A percentile compares a stretch with the other conserved stretches of the same genome.
Conservation (phyloP, 1,140 invertebrate species). For the Oppia nitens region DNA sequence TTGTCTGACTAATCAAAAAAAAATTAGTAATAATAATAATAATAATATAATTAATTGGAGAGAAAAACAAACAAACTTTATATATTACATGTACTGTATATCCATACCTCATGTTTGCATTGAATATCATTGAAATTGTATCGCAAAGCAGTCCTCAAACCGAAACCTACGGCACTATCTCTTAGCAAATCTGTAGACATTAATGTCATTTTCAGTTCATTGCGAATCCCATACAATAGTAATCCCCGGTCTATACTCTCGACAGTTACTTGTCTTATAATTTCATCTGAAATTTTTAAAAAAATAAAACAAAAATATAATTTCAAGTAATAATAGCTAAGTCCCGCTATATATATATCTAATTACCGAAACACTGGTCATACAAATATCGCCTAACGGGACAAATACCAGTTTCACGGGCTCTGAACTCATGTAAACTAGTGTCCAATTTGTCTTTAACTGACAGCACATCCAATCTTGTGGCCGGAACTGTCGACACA, state of each 20-base stretch:
- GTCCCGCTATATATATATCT: slow-evolving; percentile 3
- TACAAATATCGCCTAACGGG: slow-evolving; percentile 82
- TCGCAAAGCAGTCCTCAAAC: slow-evolving; percentile 80
- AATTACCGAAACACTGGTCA: slow-evolving; percentile 83
- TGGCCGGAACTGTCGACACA: slow-evolving; percentile 86
- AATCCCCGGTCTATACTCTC: slow-evolving; percentile 94
- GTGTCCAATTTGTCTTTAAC: slow-evolving; percentile 58
- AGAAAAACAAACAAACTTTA: not conserved
- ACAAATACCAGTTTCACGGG: slow-evolving; percentile 90
- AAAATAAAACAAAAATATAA: not conserved
- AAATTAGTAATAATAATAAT: too few species aligned
- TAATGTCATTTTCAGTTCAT: slow-evolving; percentile 90
- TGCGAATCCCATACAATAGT: slow-evolving; percentile 69
- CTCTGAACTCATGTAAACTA: slow-evolving; percentile 71
- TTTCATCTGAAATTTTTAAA: slow-evolving; percentile 46
- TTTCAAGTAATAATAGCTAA: not conserved
- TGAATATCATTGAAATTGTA: slow-evolving; percentile 34
- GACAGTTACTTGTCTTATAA: slow-evolving; percentile 85
- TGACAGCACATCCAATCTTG: slow-evolving; percentile 80
- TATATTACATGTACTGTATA: too few species aligned
- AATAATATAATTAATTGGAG: too few species aligned
- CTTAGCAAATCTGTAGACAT: slow-evolving; percentile 85
- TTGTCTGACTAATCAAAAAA: not conserved
- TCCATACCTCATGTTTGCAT: not conserved
- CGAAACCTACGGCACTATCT: slow-evolving; percentile 92